Conservation (phyloP, 2,797 vertebrate genomes). For the Micrastur ruficollis region DNA sequence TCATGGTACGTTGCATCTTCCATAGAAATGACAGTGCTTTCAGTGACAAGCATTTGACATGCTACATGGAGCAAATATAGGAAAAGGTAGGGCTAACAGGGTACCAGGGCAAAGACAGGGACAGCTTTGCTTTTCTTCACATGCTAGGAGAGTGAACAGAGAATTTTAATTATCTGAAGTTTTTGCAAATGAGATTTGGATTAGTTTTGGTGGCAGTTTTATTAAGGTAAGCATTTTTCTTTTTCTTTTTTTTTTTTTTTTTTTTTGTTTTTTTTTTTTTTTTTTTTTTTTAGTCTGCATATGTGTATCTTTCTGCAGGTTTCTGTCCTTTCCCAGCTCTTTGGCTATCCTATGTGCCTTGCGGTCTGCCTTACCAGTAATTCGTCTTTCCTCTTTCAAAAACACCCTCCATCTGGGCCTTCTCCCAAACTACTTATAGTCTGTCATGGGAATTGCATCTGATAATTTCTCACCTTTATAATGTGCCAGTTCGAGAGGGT, state of each 20-base stretch:
- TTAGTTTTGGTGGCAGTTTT: not conserved
- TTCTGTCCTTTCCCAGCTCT: not conserved
- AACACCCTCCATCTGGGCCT: not conserved
- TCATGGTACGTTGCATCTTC: not conserved
- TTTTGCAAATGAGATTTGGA: not conserved
- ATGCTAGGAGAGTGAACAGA: not conserved
- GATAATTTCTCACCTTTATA: not conserved
- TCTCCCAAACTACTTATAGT: not conserved
- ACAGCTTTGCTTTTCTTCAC: not conserved
- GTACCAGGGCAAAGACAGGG: not conserved
- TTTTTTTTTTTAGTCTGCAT: not conserved
- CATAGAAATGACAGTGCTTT: not conserved
- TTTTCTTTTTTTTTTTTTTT: no score
- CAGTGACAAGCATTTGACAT: not conserved
- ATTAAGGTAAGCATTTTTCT: not conserved
- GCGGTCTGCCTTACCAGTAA: not conserved
- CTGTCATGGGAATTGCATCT: not conserved
- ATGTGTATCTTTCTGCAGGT: not conserved
- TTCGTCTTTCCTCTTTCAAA: not conserved
- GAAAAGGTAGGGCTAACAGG: not conserved
- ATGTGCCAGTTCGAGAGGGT: not conserved
- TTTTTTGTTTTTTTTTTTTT: not conserved
- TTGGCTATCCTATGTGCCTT: not conserved
- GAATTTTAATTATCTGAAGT: not conserved
- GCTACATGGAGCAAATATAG: not conserved